Base-by-base conservation (phyloP, 1,140 invertebrate genomes). In the Caenorhabditis briggsae region DNA sequence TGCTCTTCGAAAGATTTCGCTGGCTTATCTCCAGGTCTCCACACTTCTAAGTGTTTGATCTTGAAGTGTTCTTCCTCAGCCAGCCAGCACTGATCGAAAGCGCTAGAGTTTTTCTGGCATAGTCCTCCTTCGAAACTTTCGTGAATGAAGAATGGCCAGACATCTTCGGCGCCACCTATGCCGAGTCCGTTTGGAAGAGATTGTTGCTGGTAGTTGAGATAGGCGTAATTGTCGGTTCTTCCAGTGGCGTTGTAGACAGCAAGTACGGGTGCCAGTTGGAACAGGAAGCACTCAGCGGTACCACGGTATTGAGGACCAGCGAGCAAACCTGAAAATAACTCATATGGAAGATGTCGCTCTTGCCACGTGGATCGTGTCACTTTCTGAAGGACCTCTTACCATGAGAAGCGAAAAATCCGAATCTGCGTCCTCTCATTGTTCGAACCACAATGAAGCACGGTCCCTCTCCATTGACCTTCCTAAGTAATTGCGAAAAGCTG, bases 221-320 rank as follows among this genome's bases (percentile, higher is more conserved):
- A 97, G 92, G 96, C 95, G 93, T 95, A 97, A 91, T 97, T 95
- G 88, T 95, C 94, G 93, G 97, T 97, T 92, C 95, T 96, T 0
- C 94, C 95, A 1, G 96, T 96, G 0, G 96, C 92, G 0, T 93
- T 93, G 91, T 96, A 97, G 2, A 95, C 94, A 33, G 95, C 93
- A 94, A 96, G 96, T 64, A 95, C 94, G 20, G 96, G 96, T 55
- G 94, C 93, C 50, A 97, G 93, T 23, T 95, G 95, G 92, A 97
- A 97, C 11, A 97, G 92, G 93, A 97, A 96, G 85, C 95, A 95
- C 16, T 94, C 94, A 78, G 95, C 94, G 89, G 95, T 94, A 93
- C 94, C 94, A 88, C 93, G 94, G 91, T 95, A 96, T 88, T 95
- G 95, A 11, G 96, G 95, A 56, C 94, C 94, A 2, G 95, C 88